Percentiles rank a stretch among this genome's conserved stretches.
These are phyloP conservation scores for Dromiciops gliroides DNA, from an alignment of 2,113 vertebrate species.

Conservation along the genomic window DNA sequence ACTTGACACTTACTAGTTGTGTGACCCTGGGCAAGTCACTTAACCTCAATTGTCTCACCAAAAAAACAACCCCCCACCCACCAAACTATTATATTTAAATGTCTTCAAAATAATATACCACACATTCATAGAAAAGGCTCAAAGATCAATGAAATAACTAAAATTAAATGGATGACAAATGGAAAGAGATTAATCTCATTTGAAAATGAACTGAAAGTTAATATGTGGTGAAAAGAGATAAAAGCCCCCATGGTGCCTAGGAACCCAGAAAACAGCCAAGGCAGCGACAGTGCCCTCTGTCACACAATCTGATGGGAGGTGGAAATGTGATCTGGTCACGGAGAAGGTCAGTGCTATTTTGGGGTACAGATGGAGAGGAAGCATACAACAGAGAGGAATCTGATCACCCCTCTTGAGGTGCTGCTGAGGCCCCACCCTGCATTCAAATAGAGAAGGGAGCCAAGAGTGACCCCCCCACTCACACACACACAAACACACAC, in stretches of 20 bases:
- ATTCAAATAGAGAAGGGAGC: neutral
- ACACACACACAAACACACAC: too few relatives aligned
- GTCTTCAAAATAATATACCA: constrained; percentile 8
- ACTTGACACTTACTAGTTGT: too few relatives aligned
- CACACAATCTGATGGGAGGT: constrained; percentile 51
- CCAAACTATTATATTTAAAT: neutral
- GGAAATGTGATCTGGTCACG: constrained; percentile 54
- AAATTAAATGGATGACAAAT: constrained; percentile 34
- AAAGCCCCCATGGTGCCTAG: neutral
- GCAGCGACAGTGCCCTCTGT: constrained; percentile 10
- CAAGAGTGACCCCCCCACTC: neutral
- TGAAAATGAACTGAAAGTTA: constrained; percentile 48
- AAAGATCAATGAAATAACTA: constrained; percentile 23
- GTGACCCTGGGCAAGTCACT: too few relatives aligned
- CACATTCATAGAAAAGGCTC: constrained; percentile 18
- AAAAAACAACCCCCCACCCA: too few relatives aligned
- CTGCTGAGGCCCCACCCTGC: constrained; percentile 50
- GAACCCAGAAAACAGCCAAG: constrained; percentile 48
- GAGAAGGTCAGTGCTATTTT: constrained; percentile 55
- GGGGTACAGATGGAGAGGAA: constrained; percentile 32
- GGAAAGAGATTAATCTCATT: constrained; percentile 30
- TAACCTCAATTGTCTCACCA: too few relatives aligned
- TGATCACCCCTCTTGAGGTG: constrained; percentile 25
- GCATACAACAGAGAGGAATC: constrained; percentile 40
- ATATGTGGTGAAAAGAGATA: constrained; percentile 39